Conservation (phyloP, 2,113 vertebrate genomes). For the Sander lucioperca region DNA sequence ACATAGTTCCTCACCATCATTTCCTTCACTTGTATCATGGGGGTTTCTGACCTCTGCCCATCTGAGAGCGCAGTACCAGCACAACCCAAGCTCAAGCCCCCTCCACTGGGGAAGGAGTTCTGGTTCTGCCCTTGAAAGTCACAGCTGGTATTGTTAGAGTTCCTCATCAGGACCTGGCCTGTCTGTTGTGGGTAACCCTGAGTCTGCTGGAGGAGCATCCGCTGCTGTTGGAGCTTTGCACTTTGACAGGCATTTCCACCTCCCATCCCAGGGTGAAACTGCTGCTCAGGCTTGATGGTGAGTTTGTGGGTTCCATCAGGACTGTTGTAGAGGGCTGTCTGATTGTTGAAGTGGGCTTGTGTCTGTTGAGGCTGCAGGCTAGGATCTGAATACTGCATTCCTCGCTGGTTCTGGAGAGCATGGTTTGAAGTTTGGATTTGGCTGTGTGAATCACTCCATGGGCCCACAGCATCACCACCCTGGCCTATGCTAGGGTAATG, state of each 20-base stretch:
- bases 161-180: constrained; percentile 69
- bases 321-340: constrained; percentile 74
- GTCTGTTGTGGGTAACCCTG: constrained; percentile 78
- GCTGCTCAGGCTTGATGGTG: constrained; percentile 93
- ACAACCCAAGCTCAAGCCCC: constrained; percentile 76
- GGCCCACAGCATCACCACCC: constrained; percentile 54
- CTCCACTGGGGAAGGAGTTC: constrained; percentile 67
- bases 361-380: constrained; percentile 75
- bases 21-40: constrained; percentile 92
- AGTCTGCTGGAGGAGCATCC: constrained; percentile 71
- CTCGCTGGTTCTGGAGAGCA: constrained; percentile 74
- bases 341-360: constrained; percentile 73
- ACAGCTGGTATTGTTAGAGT: constrained; percentile 73
- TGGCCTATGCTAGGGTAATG: constrained; percentile 78
- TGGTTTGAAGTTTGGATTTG: constrained; percentile 71
- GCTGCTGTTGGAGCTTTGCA: constrained; percentile 78
- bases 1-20: constrained; percentile 95
- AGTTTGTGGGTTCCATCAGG: constrained; percentile 78
- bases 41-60: constrained; percentile 84
- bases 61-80: constrained; percentile 70
- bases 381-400: constrained; percentile 79
- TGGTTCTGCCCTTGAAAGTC: constrained; percentile 82
- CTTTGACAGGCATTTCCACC: constrained; percentile 86
- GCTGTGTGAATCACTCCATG: constrained; percentile 82
- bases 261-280: constrained; percentile 84